Evolutionary conservation across 2,797 vertebrate species (phyloP), one percentile per base, ranked within the genome.

Genomic region (Anguilla megastoma): DNA sequence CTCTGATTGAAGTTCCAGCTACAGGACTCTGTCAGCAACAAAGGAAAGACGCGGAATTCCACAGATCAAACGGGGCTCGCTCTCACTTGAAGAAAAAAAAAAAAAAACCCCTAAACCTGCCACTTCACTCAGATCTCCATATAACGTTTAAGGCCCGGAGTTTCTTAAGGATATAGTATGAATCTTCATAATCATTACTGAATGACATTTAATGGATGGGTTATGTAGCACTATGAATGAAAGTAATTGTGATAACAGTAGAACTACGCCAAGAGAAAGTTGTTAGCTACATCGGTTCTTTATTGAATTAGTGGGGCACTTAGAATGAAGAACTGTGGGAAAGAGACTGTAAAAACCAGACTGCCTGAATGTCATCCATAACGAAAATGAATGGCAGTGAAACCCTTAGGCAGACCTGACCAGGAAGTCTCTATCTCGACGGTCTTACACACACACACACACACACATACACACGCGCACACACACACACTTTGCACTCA

Each of bases 11-110:
- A 90, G 92, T 90, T 91, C 90, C 74, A 90, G 90, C 90, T 91
- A 86, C 89, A 93, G 89, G 90, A 90, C 90, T 92, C 90, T 93
- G 91, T 94, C 92, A 88, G 91, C 89, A 93, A 92, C 92, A 91
- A 91, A 92, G 92, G 85, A 87, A 66, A 90, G 90, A 89, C 87
- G 89, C 71, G 89, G 90, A 91, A 91, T 91, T 93, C 91, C 79
- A 82, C 91, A 93, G 91, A 93, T 95, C 92, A 95, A 95, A 95
- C 93, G 84, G 88, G 60, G 85, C 88, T 91, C 88, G 88, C 83
- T 90, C 89, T 89, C 89, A 89, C 91, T 90, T 85, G 89, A 90
- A 89, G 92, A 88, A 91, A 90, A 90, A 89, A 52, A 36, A 63
- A 69, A 14, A 69, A 86, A 48, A 24, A 27, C 4, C 36, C 60